A percentile compares a stretch with the other conserved stretches of the same genome.
Conservation (phyloP, 2,888 invertebrate genomes). For the Hetaerina titia region DNA sequence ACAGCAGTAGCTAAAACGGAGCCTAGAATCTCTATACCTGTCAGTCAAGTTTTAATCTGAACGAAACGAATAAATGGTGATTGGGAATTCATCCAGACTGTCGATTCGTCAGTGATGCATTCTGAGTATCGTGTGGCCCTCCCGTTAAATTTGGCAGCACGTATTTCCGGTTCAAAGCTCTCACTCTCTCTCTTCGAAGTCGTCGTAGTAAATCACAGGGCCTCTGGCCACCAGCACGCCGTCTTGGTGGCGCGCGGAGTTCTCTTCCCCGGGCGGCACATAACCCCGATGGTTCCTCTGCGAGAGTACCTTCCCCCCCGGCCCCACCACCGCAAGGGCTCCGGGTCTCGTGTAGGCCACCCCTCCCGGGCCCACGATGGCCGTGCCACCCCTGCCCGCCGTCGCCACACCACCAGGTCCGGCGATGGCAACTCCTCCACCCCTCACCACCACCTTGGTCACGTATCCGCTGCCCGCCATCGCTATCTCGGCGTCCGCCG, state of each 20-base stretch:
- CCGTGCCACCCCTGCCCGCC: slow-evolving; percentile 88
- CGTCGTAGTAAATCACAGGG: slow-evolving; percentile 85
- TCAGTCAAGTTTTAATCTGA: no score
- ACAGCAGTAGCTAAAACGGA: no score
- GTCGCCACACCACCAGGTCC: slow-evolving; percentile 91
- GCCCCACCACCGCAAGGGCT: slow-evolving; percentile 87
- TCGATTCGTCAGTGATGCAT: no score
- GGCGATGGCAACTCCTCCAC: slow-evolving; percentile 89
- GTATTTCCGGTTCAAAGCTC: not conserved
- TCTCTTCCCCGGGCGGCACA: slow-evolving; percentile 11
- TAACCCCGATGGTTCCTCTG: slow-evolving; percentile 80
- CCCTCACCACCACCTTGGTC: slow-evolving; percentile 81
- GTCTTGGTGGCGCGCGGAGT: not conserved
- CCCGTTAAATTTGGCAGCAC: not conserved
- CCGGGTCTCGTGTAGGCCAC: slow-evolving; percentile 87
- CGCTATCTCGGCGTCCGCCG: slow-evolving; percentile 13
- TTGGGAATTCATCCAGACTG: no score
- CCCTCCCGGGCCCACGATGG: slow-evolving; percentile 89
- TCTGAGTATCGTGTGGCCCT: not conserved
- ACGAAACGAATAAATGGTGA: no score
- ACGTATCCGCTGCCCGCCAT: slow-evolving; percentile 71
- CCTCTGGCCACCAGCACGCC: slow-evolving; percentile 83
- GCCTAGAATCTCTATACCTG: no score
- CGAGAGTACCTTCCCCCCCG: slow-evolving; percentile 84
- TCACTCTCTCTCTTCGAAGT: slow-evolving; percentile 57